phyloP scores from a whole-genome alignment of 1,140 invertebrate genomes.

The Eufriesea mexicana region DNA sequence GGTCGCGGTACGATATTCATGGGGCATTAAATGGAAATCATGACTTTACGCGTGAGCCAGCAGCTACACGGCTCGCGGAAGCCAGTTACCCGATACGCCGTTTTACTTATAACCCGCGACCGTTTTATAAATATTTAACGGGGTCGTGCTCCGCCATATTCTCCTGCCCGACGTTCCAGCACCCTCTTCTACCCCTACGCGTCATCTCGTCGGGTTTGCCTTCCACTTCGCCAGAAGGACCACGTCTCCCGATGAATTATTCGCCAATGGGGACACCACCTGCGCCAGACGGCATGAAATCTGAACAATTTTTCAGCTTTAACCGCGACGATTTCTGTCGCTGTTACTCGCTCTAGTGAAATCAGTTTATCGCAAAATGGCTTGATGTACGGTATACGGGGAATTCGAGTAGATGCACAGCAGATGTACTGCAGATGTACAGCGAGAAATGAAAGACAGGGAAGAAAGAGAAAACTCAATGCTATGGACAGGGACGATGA shows the following conservation, averaged over 20 bases:
- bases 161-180: not conserved
- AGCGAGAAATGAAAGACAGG: no score
- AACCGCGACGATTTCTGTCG: no score
- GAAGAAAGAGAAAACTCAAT: no score
- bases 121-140: slow-evolving; percentile 73
- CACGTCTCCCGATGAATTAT: no score
- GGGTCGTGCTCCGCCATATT: slow-evolving; percentile 45
- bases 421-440: no score
- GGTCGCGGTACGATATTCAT: slow-evolving; percentile 64
- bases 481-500: no score
- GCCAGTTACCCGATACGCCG: slow-evolving; percentile 42
- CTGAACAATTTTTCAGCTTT: not conserved
- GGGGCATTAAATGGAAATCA: slow-evolving; percentile 73
- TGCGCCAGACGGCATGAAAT: not conserved
- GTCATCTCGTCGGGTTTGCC: not conserved
- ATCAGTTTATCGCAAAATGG: no score
- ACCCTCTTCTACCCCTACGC: not conserved
- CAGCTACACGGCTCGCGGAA: slow-evolving; percentile 20
- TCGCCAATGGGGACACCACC: no score
- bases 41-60: slow-evolving; percentile 61
- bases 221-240: not conserved
- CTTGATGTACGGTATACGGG: no score
- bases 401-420: no score
- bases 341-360: no score
- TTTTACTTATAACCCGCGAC: slow-evolving; percentile 67